Evolutionary conservation across 2,888 invertebrate genomes (phyloP), one percentile per base, ranked within the genome.

Genomic region (Eugnorisma glareosa): DNA sequence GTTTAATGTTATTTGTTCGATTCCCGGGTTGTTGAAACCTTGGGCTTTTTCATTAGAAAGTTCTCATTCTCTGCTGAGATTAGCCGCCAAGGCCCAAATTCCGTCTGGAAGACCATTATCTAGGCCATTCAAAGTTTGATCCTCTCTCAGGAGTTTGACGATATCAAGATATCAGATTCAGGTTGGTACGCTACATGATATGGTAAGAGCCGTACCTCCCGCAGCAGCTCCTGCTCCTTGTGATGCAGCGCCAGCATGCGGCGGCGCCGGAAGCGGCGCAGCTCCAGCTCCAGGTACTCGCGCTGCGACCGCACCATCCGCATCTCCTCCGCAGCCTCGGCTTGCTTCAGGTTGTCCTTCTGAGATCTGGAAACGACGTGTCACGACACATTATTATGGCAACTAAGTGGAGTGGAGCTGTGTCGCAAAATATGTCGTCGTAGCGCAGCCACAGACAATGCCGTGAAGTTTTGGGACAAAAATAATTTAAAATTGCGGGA

Each of bases 321-420:
- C 95, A 98, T 98, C 95, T 99, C 99, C 91, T 99, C 99, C 90
- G 98, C 98, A 84, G 98, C 98, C 94, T 99, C 99, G 83, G 98
- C 98, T 92, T 98, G 98, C 94, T 99, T 98, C 92, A 99, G 97
- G 95, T 98, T 98, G 94, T 99, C 99, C 94, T 99, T 99, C 93
- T 99, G 99, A 91, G 98, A 98, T 95, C 98, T 98, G 90, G 1
- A 73, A 81, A 2, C 13, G 51, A 54, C 3, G 7, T 28, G n/a
- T n/a, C 13, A 28, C 28, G 3, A 8, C 5, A 40, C 6, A 51
- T 51, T 63, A 75, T 24, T 69, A 54, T 54, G n/a, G 37, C 11
- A 54, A 28, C n/a, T 28, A 54, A 3, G 18, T 8, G 21, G 31
- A 21, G 24, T 40, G 1, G 28, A 57, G 13, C n/a, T n/a, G n/a